Percentiles rank a stretch among this genome's conserved stretches.
phyloP scores from a whole-genome alignment of 2,888 invertebrate genomes.

The Drosophila hamatofila region DNA sequence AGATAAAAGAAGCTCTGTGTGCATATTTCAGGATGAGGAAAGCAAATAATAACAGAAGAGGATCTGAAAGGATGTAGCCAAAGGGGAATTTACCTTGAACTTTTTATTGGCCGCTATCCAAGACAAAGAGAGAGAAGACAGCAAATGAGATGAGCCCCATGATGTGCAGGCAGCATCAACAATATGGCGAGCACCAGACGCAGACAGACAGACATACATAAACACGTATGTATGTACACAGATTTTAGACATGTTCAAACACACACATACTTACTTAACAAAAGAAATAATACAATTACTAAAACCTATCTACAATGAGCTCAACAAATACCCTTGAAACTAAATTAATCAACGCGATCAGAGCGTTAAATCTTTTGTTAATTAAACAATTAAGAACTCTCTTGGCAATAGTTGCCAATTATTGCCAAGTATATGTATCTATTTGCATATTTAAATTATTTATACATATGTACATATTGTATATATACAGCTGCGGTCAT shows the following conservation, averaged over 20 bases:
- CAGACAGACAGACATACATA: background rate
- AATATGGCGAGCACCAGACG: conserved; percentile 15
- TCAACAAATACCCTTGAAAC: conserved; percentile 3
- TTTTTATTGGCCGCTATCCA: conserved; percentile 41
- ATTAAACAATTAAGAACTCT: background rate
- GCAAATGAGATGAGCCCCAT: conserved; percentile 23
- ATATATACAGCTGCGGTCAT: too few relatives aligned
- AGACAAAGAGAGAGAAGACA: conserved; percentile 48
- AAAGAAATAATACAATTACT: background rate
- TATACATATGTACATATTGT: background rate
- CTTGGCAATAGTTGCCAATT: background rate
- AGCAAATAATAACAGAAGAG: conserved; percentile 35
- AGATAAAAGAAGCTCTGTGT: too few relatives aligned
- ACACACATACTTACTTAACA: background rate
- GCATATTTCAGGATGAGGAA: conserved; percentile 37
- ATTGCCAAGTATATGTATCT: background rate
- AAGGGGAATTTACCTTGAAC: conserved; percentile 67
- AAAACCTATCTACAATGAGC: background rate
- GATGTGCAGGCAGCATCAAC: conserved; percentile 18
- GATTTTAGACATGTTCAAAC: background rate
- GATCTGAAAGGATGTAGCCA: conserved; percentile 29
- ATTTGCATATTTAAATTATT: background rate
- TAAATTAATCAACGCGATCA: conserved; percentile 9
- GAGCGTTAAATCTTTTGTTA: background rate
- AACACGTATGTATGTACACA: background rate